Percentiles rank a stretch among this genome's conserved stretches.
Conservation (phyloP, 2,113 vertebrate species). For the Hoplias malabaricus region DNA sequence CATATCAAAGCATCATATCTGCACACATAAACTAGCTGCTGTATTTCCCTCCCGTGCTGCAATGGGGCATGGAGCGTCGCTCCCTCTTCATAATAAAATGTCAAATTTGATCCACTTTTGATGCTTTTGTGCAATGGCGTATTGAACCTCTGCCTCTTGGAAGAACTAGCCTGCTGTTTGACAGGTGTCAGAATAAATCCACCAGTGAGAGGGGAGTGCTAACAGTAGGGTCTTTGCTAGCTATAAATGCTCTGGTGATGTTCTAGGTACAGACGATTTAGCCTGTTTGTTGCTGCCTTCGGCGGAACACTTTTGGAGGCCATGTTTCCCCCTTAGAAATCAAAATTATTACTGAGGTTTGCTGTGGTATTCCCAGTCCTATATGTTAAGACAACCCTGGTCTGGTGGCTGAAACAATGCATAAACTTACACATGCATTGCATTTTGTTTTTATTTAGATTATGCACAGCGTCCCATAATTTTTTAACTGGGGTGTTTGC, state of each 20-base stretch:
- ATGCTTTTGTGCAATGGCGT: background rate
- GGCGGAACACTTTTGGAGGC: too few species aligned
- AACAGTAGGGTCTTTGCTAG: background rate
- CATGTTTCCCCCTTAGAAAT: too few species aligned
- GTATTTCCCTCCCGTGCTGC: background rate
- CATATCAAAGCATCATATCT: background rate
- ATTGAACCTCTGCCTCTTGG: background rate
- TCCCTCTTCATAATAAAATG: background rate
- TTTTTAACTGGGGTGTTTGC: too few species aligned
- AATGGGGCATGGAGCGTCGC: background rate
- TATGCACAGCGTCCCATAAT: too few species aligned
- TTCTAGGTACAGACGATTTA: background rate
- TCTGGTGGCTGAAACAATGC: too few species aligned
- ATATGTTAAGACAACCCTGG: too few species aligned
- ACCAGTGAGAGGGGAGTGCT: background rate
- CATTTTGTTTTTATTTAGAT: too few species aligned
- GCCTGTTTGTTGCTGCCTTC: background rate
- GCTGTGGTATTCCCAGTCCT: too few species aligned
- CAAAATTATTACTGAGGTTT: too few species aligned
- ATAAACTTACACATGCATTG: too few species aligned
- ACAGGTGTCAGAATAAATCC: constrained; percentile 6
- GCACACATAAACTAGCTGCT: background rate
- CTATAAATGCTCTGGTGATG: background rate
- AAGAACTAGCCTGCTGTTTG: background rate
- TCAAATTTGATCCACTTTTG: background rate